phyloP scores from a whole-genome alignment of 2,888 invertebrate genomes.

The Leucophenga montana region DNA sequence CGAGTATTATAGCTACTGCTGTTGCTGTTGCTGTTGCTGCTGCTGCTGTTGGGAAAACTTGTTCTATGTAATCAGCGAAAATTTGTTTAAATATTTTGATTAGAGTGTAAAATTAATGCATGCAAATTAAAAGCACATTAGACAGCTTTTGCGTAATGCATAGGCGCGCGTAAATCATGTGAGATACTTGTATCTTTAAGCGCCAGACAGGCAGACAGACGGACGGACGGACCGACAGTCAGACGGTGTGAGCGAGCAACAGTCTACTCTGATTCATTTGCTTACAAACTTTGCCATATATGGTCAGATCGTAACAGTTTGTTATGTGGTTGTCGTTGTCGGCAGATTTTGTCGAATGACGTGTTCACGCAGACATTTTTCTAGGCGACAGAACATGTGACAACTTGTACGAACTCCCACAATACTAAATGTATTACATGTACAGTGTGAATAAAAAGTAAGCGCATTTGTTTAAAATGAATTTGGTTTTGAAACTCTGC shows the following conservation, averaged over 20 bases:
- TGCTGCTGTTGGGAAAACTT: background rate
- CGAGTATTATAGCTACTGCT: no score
- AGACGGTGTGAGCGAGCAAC: background rate
- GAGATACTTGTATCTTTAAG: no score
- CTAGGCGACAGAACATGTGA: no score
- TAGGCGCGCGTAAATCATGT: no score
- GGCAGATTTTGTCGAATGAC: background rate
- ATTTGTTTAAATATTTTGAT: slow-evolving; percentile 16
- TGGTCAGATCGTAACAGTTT: background rate
- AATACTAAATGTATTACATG: no score
- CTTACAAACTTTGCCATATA: background rate
- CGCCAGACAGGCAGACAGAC: no score
- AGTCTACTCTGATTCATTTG: background rate
- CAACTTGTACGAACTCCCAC: no score
- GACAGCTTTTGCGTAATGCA: no score
- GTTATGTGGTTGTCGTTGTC: slow-evolving; percentile 1
- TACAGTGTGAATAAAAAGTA: no score
- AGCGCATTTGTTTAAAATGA: no score
- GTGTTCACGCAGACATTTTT: background rate
- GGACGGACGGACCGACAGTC: no score
- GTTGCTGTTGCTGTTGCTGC: background rate
- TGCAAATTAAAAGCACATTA: slow-evolving; percentile 1
- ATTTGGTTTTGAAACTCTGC: no score
- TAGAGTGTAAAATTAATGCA: slow-evolving; percentile 12
- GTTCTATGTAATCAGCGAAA: slow-evolving; percentile 25